These are phyloP conservation scores for Cyprinodon brontotheroides DNA, from an alignment of 2,113 vertebrate species.

Conservation along the genomic window DNA sequence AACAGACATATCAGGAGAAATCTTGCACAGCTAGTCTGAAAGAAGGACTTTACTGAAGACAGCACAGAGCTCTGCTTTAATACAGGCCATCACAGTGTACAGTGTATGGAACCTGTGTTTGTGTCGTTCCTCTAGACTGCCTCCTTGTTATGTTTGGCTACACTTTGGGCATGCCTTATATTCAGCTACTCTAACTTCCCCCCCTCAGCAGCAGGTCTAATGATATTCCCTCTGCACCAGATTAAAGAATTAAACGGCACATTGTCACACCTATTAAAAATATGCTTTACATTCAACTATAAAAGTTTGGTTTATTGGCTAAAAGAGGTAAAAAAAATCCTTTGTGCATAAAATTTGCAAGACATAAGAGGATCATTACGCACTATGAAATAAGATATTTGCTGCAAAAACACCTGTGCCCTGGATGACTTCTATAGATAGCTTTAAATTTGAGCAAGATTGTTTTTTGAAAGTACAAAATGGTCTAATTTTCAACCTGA, in stretches of 20 bases:
- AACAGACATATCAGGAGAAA: constrained; percentile 41
- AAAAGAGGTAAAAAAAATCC: not conserved
- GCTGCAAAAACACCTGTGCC: not conserved
- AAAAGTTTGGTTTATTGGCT: not conserved
- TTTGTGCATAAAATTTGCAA: not conserved
- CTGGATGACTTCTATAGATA: not conserved
- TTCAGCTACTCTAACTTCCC: constrained; percentile 63
- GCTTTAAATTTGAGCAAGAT: not conserved
- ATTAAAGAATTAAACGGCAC: constrained; percentile 14
- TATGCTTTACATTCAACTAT: not conserved
- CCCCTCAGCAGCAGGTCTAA: constrained; percentile 48
- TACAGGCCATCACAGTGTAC: constrained; percentile 67
- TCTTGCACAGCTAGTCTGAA: constrained; percentile 58
- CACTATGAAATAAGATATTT: not conserved
- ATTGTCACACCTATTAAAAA: not conserved
- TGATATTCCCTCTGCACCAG: constrained; percentile 13
- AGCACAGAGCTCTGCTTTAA: constrained; percentile 73
- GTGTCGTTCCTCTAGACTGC: constrained; percentile 59
- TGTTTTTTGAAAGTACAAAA: not conserved
- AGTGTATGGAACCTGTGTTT: constrained; percentile 65
- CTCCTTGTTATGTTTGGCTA: constrained; percentile 77
- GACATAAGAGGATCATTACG: not conserved
- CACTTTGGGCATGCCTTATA: constrained; percentile 67
- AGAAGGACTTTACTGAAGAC: constrained; percentile 68
- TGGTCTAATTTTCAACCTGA: not conserved